Percentiles rank a stretch among this genome's conserved stretches.
Evolutionary conservation across 2,113 vertebrate species (phyloP).

Genomic region (Oreochromis niloticus): DNA sequence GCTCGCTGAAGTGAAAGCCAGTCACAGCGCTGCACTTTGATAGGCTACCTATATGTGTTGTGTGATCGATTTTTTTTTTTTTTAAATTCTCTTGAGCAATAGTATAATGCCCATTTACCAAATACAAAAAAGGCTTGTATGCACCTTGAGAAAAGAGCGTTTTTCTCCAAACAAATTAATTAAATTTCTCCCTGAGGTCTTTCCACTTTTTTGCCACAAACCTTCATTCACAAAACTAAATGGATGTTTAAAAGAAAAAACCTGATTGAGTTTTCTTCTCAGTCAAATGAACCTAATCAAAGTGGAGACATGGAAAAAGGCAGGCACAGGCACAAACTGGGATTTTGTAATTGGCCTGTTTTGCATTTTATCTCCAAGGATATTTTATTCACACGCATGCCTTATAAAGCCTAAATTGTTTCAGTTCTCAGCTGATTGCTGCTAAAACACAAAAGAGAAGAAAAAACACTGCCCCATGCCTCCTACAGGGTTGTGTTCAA

Average conservation of each 20-base stretch:
- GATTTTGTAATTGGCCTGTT: constrained; percentile 62
- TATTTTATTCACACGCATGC: constrained; percentile 67
- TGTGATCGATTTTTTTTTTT: constrained; percentile 13
- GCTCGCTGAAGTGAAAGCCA: not conserved
- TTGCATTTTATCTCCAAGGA: constrained; percentile 71
- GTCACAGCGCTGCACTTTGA: not conserved
- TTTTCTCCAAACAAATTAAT: constrained; percentile 37
- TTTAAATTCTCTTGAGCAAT: not conserved
- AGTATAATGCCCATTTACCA: not conserved
- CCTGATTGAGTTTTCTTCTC: not conserved
- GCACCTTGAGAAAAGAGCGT: not conserved
- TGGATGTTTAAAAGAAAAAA: not conserved
- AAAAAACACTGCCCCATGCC: constrained; percentile 38
- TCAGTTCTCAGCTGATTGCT: constrained; percentile 70
- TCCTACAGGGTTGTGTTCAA: constrained; percentile 71
- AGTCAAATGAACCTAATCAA: constrained; percentile 34
- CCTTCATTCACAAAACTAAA: not conserved
- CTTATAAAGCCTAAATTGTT: constrained; percentile 74
- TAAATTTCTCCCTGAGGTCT: constrained; percentile 11
- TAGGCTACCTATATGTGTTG: constrained; percentile 1
- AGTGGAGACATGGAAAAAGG: not conserved
- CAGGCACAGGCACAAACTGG: constrained; percentile 13
- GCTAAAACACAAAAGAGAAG: constrained; percentile 37
- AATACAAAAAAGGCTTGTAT: constrained; percentile 10
- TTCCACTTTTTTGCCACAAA: not conserved